A percentile compares a stretch with the other conserved stretches of the same genome.
phyloP scores from a whole-genome alignment of 2,113 vertebrate genomes.

The Rissa tridactyla region DNA sequence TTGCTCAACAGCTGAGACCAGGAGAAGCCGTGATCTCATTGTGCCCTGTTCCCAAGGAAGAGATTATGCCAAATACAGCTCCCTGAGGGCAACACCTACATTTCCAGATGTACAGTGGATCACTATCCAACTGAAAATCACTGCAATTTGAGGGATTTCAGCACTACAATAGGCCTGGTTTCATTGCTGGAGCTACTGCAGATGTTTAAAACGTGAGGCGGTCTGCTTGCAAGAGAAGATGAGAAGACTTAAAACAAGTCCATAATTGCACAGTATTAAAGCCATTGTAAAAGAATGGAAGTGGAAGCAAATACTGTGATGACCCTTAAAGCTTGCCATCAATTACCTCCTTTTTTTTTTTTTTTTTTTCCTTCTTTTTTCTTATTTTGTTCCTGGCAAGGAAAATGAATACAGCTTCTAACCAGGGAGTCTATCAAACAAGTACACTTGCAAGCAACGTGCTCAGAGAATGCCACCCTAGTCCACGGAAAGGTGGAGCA shows the following conservation, averaged over 20 bases:
- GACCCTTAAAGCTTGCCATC: not conserved
- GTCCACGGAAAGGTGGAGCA: not conserved
- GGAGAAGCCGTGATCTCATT: constrained; percentile 20
- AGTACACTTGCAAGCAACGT: not conserved
- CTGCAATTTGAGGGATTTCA: not conserved
- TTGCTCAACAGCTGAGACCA: constrained; percentile 34
- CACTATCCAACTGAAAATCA: not conserved
- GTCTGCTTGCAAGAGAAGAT: not conserved
- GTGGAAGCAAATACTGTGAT: not conserved
- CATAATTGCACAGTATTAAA: not conserved
- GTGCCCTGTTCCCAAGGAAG: not conserved
- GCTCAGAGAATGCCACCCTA: not conserved
- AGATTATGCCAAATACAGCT: not conserved
- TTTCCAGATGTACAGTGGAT: constrained; percentile 26
- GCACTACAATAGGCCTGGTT: not conserved
- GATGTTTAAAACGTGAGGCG: not conserved
- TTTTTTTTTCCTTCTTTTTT: not conserved
- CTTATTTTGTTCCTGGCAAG: not conserved
- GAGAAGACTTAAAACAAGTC: not conserved
- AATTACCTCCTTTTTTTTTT: not conserved
- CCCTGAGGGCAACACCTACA: not conserved
- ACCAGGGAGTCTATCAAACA: not conserved
- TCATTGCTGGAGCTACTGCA: not conserved
- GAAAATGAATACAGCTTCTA: not conserved
- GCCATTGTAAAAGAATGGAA: not conserved